Percentiles rank a stretch among this genome's conserved stretches.
phyloP scores from a whole-genome alignment of 2,113 vertebrate genomes.

The Halichoerus grypus region DNA sequence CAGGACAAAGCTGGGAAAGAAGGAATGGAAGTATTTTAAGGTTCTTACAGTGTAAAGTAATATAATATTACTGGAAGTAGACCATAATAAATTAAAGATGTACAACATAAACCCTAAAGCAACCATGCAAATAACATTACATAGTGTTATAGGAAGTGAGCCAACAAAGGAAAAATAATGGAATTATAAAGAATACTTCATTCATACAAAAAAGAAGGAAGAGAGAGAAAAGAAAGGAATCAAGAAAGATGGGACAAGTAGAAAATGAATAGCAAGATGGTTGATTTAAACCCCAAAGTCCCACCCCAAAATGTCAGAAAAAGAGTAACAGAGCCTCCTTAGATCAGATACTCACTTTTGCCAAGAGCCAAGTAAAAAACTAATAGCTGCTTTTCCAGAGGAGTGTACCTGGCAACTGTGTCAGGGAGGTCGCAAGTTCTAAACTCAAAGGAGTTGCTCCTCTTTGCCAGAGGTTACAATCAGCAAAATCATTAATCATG shows the following conservation, averaged over 20 bases:
- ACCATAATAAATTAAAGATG: neutral
- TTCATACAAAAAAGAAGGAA: neutral
- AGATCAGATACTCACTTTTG: neutral
- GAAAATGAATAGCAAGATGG: neutral
- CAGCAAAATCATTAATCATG: neutral
- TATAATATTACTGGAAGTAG: neutral
- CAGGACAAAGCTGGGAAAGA: neutral
- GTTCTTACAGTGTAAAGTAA: neutral
- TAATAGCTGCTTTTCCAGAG: neutral
- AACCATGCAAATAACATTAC: neutral
- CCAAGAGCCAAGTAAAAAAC: neutral
- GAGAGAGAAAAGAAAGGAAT: neutral
- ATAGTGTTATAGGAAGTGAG: neutral
- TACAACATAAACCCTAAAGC: neutral
- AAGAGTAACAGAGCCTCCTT: neutral
- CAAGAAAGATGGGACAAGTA: neutral
- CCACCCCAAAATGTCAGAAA: neutral
- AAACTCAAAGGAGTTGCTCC: neutral
- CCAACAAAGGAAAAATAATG: neutral
- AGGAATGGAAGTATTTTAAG: neutral
- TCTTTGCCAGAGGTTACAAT: neutral
- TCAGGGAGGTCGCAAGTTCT: neutral
- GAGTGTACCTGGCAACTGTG: accelerated
- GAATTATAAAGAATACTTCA: neutral
- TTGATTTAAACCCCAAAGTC: neutral